Conservation (phyloP, 2,888 invertebrate genomes). For the Sisyra terminalis region DNA sequence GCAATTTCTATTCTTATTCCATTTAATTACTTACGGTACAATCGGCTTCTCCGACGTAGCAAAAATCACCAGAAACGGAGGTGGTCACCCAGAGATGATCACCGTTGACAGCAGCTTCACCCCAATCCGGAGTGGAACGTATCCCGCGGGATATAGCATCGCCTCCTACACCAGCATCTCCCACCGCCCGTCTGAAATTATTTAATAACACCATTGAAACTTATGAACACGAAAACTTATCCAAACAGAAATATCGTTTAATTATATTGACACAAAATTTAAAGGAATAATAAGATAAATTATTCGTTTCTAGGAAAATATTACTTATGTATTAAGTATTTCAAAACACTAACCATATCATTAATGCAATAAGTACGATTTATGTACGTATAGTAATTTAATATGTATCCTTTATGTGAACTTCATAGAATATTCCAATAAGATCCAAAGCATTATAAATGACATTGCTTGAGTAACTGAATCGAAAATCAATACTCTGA, state of each 20-base stretch:
- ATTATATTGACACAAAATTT: too few species aligned
- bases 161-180: constrained; percentile 20
- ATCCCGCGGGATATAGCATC: constrained; percentile 31
- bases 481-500: too few species aligned
- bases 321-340: too few species aligned
- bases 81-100: constrained; percentile 90
- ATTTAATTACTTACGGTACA: constrained; percentile 49
- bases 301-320: too few species aligned
- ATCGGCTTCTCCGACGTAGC: constrained; percentile 77
- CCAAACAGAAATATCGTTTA: neutral
- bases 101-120: constrained; percentile 70
- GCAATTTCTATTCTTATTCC: constrained; percentile 20
- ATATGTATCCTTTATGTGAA: too few species aligned
- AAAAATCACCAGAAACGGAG: constrained; percentile 83
- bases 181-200: constrained; percentile 12
- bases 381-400: too few species aligned
- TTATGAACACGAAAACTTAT: neutral
- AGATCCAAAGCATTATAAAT: too few species aligned
- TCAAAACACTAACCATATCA: too few species aligned
- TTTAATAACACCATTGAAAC: neutral
- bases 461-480: too few species aligned
- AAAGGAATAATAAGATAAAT: too few species aligned
- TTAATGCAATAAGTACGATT: too few species aligned
- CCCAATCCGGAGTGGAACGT: constrained; percentile 77
- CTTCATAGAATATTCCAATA: too few species aligned